A percentile compares a stretch with the other conserved stretches of the same genome.
phyloP scores from a whole-genome alignment of 1,140 invertebrate species.

The Drosophila melanogaster region Release_6_plus_ISO1_MT NC_004354.4:10772001-10772500 shows the following conservation, averaged over 20 bases:
- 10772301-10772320: not conserved
- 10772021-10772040: not conserved
- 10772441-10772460: conserved; percentile 3
- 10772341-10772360: not conserved
- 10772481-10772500: not conserved
- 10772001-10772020: not conserved
- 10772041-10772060: not conserved
- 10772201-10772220: no score
- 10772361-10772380: conserved; percentile 32
- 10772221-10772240: no score
- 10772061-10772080: not conserved
- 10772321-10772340: not conserved
- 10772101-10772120: not conserved
- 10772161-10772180: no score
- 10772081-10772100: not conserved
- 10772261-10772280: conserved; percentile 33
- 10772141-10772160: no score
- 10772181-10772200: no score
- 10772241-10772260: not conserved
- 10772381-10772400: conserved; percentile 11
- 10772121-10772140: no score
- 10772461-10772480: not conserved
- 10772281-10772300: conserved; percentile 37
- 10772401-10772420: conserved; percentile 8
- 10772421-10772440: not conserved